Evolutionary conservation across 1,140 invertebrate species (phyloP), one percentile per base, ranked within the genome.

Genomic region (Eubasilissa regina): DNA sequence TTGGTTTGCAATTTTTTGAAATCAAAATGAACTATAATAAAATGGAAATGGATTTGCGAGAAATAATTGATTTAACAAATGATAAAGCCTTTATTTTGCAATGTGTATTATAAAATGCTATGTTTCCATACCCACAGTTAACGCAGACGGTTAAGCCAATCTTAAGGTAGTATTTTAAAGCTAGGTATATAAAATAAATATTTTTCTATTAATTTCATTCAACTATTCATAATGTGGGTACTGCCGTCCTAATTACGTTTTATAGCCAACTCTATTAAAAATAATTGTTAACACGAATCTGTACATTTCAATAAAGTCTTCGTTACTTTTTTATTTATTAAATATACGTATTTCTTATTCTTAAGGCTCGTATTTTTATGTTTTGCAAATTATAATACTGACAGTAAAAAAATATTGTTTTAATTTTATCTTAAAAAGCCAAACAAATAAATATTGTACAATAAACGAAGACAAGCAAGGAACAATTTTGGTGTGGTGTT

Each of bases 161-260:
- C 60, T 64, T 64, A 64, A 64, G 9, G 12, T 35, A 35, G 25
- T 64, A 64, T 64, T 64, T 64, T 25, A n/a, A 35, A 10, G 55
- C 60, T 64, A 64, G 60, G 60, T 64, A 64, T 64, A 64, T 64
- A 64, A 64, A 64, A 64, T 64, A 64, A 64, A 64, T 64, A 64
- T 25, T 64, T 64, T 64, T 25, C 35, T 25, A 25, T 21, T 12
- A 64, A 19, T 64, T 64, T 35, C 60, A n/a, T 35, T 62, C 60
- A 15, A 64, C 60, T 64, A 64, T 64, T 35, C 60, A 64, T 43
- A 64, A 35, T 35, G 60, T 13, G 60, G 60, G 60, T 64, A 64
- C 13, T 35, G 60, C 35, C 35, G 19, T 64, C 35, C 60, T 64
- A 25, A 64, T 43, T 25, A 12, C n/a, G 3, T 35, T 64, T 64